Evolutionary conservation across 2,113 vertebrate species (phyloP), one percentile per base, ranked within the genome.

Genomic region (Cinclus mexicanus): DNA sequence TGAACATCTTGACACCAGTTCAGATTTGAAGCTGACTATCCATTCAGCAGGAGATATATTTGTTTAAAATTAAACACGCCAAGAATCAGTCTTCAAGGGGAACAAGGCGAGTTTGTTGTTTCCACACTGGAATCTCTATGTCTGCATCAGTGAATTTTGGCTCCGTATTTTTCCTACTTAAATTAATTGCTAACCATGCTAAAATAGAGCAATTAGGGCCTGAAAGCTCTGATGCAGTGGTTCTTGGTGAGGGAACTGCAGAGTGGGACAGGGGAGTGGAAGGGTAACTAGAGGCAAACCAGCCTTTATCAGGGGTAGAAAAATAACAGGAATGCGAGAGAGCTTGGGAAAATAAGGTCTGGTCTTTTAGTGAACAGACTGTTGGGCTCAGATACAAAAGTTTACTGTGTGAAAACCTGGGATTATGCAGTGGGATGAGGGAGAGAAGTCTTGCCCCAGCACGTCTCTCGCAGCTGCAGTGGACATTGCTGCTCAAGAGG

Each of bases 41-140:
- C 82, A 79, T 87, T 88, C 93, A 91, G n/a, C 61, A 68, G 88
- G 89, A 93, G 75, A 91, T 89, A 90, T 72, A 96, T 91, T 95
- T 57, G 8, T 95, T 98, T 96, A 96, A 95, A 97, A 96, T 95
- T 89, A 96, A 95, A 94, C 77, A 70, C 85, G 49, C 88, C 88
- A 90, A 85, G 90, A 92, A 82, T 52, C 6, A 20, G 79, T 94
- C 83, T 95, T 90, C 80, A 81, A 80, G 94, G 69, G 49, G 59
- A 92, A 90, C 72, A 92, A 92, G 86, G 74, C 7, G 1, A 78
- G 13, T 79, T 78, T 31, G 9, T 89, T 97, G 84, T 94, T 94
- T 95, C 67, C 75, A 91, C 53, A n/a, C 28, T 91, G 93, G 80
- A 93, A 93, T 74, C 74, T 93, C 65, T 60, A 3, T 53, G 71